A percentile compares a stretch with the other conserved stretches of the same genome.
Conservation (phyloP, 2,888 invertebrate species). For the Eumerus sabulonum region DNA sequence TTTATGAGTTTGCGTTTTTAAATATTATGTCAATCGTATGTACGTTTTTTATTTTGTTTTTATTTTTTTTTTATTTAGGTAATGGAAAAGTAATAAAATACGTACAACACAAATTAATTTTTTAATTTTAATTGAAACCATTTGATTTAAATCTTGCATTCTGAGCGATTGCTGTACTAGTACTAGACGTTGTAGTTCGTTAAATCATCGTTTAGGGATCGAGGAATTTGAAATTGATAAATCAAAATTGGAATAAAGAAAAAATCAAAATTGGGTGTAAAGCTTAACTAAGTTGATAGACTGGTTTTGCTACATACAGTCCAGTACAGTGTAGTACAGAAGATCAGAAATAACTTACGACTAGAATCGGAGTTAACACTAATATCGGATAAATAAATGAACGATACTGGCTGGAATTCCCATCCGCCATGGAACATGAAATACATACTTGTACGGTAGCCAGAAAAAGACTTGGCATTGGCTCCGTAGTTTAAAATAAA, state of each 20-base stretch:
- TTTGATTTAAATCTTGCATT: constrained; percentile 3
- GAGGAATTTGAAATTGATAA: no score
- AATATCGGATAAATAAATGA: background rate
- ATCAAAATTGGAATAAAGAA: no score
- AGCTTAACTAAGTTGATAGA: no score
- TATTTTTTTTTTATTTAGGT: background rate
- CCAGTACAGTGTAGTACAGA: background rate
- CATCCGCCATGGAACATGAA: constrained; percentile 2
- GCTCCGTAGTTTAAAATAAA: constrained; percentile 9
- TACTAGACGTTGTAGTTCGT: no score
- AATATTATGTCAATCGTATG: constrained; percentile 1
- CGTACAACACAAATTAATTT: no score
- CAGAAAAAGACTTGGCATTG: constrained; percentile 7
- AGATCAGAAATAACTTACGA: background rate
- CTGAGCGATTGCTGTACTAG: no score
- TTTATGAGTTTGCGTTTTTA: constrained; percentile 8
- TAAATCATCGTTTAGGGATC: no score
- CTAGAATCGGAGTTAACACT: constrained; percentile 3
- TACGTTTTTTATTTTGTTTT: constrained; percentile 15
- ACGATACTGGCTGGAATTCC: constrained; percentile 6
- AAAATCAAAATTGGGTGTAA: no score
- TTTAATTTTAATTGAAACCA: constrained; percentile 42
- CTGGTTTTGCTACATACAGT: no score
- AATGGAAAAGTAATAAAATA: no score
- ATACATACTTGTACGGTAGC: no score